Evolutionary conservation across 2,888 invertebrate genomes (phyloP).

Genomic region (Marronus borbonicus): DNA sequence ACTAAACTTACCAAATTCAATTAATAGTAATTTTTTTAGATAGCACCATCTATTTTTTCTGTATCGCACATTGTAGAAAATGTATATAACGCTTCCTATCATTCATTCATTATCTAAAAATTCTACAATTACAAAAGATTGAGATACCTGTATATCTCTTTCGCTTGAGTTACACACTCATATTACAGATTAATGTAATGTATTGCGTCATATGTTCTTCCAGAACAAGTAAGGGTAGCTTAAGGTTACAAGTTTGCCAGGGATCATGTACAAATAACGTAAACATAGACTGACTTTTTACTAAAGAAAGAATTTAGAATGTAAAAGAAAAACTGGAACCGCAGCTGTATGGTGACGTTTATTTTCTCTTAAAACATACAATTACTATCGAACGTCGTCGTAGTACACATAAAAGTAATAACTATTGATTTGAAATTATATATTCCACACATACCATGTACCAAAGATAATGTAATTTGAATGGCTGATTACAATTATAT

Average conservation of each 20-base stretch:
- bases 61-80: too few species aligned
- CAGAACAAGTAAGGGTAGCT: not conserved
- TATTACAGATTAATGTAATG: not conserved
- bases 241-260: not conserved
- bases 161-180: too few species aligned
- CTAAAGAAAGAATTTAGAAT: conserved; percentile 18
- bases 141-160: too few species aligned
- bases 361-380: conserved; percentile 33
- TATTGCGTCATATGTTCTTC: conserved; percentile 21
- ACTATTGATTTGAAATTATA: not conserved
- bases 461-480: conserved; percentile 1
- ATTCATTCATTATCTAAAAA: too few species aligned
- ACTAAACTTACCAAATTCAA: too few species aligned
- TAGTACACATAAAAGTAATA: not conserved
- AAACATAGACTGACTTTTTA: not conserved
- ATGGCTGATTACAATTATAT: conserved; percentile 15
- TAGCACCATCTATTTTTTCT: too few species aligned
- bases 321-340: conserved; percentile 21
- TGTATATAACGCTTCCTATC: too few species aligned
- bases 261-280: not conserved
- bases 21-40: too few species aligned
- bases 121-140: too few species aligned
- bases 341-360: not conserved
- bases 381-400: not conserved
- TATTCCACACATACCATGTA: not conserved